phyloP scores from a whole-genome alignment of 2,113 vertebrate species.

The Takifugu flavidus region DNA sequence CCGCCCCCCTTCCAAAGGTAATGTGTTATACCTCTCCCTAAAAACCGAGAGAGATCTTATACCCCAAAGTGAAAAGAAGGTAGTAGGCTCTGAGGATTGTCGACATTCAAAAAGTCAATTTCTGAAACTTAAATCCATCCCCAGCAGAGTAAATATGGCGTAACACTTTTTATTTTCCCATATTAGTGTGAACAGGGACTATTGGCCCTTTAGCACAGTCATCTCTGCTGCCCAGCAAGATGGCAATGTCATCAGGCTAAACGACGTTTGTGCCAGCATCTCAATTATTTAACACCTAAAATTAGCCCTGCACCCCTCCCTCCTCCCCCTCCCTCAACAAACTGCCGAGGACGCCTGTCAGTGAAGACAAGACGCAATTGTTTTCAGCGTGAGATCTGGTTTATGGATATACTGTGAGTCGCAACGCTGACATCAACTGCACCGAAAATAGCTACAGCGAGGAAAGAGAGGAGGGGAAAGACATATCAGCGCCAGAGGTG shows the following conservation, averaged over 20 bases:
- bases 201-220: constrained; percentile 32
- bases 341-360: constrained; percentile 17
- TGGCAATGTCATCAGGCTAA: constrained; percentile 64
- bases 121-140: constrained; percentile 18
- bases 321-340: constrained; percentile 1
- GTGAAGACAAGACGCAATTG: constrained; percentile 21
- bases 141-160: constrained; percentile 33
- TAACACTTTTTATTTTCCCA: constrained; percentile 38
- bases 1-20: too few species aligned
- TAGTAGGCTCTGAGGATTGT: too few species aligned
- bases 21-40: too few species aligned
- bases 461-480: constrained; percentile 2
- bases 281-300: constrained; percentile 67
- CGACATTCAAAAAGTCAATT: too few species aligned
- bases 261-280: constrained; percentile 40
- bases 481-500: constrained; percentile 14
- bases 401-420: constrained; percentile 28
- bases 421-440: constrained; percentile 32
- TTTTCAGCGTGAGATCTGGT: constrained; percentile 48
- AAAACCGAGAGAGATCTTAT: too few species aligned
- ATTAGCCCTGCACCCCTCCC: constrained; percentile 26
- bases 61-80: too few species aligned
- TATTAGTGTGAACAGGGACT: constrained; percentile 39
- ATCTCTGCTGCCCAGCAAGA: constrained; percentile 42
- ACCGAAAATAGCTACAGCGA: constrained; percentile 36